These are phyloP conservation scores for Mastigias papua DNA, from an alignment of 30 jellyfish, hydroid and myxozoan species.

Conservation along the genomic window DNA sequence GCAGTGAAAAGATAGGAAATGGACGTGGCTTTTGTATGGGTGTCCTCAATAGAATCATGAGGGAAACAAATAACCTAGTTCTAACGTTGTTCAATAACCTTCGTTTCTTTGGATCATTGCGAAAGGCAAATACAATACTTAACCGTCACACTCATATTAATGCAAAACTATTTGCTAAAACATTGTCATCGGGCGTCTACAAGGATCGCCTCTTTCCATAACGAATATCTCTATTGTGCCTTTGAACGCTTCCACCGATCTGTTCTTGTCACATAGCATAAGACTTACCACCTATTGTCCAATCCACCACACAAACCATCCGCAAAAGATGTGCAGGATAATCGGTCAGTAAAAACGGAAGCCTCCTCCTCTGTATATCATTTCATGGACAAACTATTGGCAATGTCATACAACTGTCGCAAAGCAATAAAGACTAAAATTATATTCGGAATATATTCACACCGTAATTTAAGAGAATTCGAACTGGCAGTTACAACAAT, in stretches of 20 bases:
- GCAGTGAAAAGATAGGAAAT: too few species aligned
- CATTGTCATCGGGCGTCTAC: conserved; percentile 25
- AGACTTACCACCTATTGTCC: background rate
- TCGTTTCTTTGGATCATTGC: background rate
- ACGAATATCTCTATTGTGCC: conserved; percentile 24
- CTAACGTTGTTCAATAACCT: background rate
- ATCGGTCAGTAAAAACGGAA: conserved; percentile 5
- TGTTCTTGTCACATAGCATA: conserved; percentile 14
- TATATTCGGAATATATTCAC: background rate
- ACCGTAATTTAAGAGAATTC: background rate
- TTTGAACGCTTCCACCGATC: conserved; percentile 15
- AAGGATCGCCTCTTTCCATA: background rate
- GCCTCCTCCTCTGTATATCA: background rate
- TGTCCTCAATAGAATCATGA: too few species aligned
- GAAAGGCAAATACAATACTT: background rate
- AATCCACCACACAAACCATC: conserved; percentile 6
- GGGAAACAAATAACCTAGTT: too few species aligned
- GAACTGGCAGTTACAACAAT: background rate
- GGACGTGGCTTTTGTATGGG: too few species aligned
- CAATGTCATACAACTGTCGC: background rate
- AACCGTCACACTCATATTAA: background rate
- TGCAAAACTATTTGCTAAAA: background rate
- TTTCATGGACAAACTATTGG: background rate
- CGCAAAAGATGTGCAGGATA: conserved; percentile 14
- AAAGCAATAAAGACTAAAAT: background rate